Conservation (phyloP, 23 tunicate genomes). For the Oikopleura vanhoeffeni region DNA sequence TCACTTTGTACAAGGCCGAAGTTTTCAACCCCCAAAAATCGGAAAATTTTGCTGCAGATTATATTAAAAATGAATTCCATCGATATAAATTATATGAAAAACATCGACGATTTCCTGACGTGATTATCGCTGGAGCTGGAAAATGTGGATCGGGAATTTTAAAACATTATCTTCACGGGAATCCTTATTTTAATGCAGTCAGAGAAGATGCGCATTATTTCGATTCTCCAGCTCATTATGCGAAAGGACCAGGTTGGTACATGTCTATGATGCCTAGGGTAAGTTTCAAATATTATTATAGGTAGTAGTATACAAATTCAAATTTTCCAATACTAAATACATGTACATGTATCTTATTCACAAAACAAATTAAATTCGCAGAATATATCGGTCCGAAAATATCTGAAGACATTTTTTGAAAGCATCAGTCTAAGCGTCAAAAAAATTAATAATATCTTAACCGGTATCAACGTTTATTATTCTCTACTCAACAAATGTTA, state of each 20-base stretch:
- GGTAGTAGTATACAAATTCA: too few relatives aligned
- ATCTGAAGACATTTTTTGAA: too few relatives aligned
- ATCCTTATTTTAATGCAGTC: neutral
- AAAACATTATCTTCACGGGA: conserved; percentile 9
- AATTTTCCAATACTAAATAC: too few relatives aligned
- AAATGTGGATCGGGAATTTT: neutral
- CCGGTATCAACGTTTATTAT: too few relatives aligned
- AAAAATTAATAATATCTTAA: too few relatives aligned
- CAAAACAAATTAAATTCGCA: too few relatives aligned
- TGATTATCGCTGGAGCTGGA: neutral
- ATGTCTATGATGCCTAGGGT: conserved; percentile 11
- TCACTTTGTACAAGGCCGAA: too few relatives aligned
- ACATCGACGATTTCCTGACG: neutral
- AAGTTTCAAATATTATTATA: too few relatives aligned
- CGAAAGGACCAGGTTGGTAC: neutral
- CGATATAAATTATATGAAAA: conserved; percentile 12
- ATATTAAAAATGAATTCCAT: neutral
- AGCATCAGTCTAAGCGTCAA: too few relatives aligned
- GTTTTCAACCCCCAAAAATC: neutral
- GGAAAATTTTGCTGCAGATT: neutral
- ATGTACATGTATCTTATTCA: too few relatives aligned
- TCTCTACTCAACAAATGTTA: too few relatives aligned
- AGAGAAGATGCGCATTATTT: neutral
- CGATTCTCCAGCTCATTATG: neutral
- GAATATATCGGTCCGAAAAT: too few relatives aligned